These are phyloP conservation scores for Theristicus caerulescens DNA, from an alignment of 2,113 vertebrate genomes.

Conservation along the genomic window DNA sequence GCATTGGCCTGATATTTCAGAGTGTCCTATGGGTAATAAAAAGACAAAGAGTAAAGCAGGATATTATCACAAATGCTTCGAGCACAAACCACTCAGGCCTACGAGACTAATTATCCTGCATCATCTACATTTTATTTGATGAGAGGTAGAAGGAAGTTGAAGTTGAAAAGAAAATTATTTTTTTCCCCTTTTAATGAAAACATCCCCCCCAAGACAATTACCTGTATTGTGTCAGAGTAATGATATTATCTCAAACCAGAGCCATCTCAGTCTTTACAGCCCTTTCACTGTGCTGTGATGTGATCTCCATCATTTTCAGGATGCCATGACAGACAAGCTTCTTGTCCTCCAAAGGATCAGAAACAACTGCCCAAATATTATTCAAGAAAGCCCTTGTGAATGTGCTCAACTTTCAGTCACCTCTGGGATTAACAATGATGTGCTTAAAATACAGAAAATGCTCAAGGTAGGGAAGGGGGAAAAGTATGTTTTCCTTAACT, in stretches of 20 bases:
- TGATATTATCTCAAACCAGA: neutral
- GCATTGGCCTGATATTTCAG: neutral
- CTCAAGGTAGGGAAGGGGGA: fast-evolving
- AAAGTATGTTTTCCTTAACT: neutral
- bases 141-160: neutral
- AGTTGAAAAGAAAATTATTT: neutral
- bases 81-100: neutral
- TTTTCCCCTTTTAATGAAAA: neutral
- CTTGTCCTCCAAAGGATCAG: neutral
- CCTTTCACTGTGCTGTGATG: neutral
- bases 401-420: neutral
- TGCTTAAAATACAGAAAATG: neutral
- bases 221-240: neutral
- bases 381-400: neutral
- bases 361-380: neutral
- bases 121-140: neutral
- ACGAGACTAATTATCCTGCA: neutral
- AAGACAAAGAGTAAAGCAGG: neutral
- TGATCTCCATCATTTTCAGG: neutral
- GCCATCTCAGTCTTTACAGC: neutral
- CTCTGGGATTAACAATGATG: neutral
- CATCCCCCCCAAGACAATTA: neutral
- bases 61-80: neutral
- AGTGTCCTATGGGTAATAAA: neutral
- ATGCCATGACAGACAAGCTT: neutral